Base-by-base conservation (phyloP, 2,113 vertebrate species). In the Cryptotis parvus region DNA sequence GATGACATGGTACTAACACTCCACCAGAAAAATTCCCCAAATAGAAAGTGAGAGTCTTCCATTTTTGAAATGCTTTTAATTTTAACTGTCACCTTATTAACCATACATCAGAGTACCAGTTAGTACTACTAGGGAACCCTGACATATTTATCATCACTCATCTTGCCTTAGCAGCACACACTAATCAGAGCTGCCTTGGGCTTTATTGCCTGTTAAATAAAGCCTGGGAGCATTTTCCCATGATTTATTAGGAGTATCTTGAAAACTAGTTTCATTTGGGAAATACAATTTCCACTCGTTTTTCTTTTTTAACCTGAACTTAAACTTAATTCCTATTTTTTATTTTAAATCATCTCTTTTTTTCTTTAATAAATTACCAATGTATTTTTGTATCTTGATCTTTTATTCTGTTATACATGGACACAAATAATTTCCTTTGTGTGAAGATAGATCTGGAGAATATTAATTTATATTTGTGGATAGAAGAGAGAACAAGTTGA, bases 231-330 rank as follows among this genome's bases (percentile, higher is more conserved):
- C 73, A 29, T 95, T 94, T 92, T 20, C 89, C 26, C 1, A 9
- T 63, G 90, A 84, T 68, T 94, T 92, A 89, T 89, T 92, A 29
- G 66, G 66, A 22, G 9, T 77, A 80, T 82, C 92, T 89, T 77
- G 55, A 86, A 45, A 76, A 72, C 16, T 80, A 41, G 75, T 75
- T 95, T 92, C 35, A 89, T 84, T 89, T 89, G 65, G 84, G 12
- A 86, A 89, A 74, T 74, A 78, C 0, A 79, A 2, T 93, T 88
- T 78, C 16, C 26, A 78, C 81, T 87, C 89, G 33, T 75, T 89
- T 94, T 89, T 69, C 58, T 92, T 91, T 92, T 91, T 89, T 84
- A 80, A 84, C 31, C 61, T 94, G 79, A 85, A 55, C 77, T 93
- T 87, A 92, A 82, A 79, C 33, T 82, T 10, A 52, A 79, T 86